Percentiles rank a stretch among this genome's conserved stretches.
These are phyloP conservation scores for Adelognathus sp. DNA, from an alignment of 2,888 invertebrate genomes.

Conservation along the genomic window DNA sequence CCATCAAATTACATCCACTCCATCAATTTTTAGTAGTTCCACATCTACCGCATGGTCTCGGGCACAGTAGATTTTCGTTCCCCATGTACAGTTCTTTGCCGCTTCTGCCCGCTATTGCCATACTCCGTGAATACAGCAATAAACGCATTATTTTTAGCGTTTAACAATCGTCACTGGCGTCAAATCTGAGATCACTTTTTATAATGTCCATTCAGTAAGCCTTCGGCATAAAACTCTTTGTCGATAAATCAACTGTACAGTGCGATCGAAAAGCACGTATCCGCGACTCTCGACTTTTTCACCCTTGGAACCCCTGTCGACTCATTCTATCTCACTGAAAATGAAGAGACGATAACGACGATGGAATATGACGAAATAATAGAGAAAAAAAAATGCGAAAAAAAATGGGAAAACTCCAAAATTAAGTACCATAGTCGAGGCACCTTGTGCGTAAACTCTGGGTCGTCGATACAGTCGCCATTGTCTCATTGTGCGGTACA, in stretches of 20 bases:
- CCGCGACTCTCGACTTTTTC: not conserved
- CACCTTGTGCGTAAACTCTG: constrained; percentile 37
- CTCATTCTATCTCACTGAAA: not conserved
- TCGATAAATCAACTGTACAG: not conserved
- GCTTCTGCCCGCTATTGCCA: no score
- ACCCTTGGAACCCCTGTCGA: not conserved
- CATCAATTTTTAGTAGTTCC: no score
- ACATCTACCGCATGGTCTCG: no score
- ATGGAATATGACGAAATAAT: not conserved
- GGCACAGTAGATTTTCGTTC: no score
- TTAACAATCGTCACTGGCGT: no score
- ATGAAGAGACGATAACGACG: not conserved
- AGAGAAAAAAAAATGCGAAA: not conserved
- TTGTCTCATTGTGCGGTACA: not conserved
- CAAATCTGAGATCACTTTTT: constrained; percentile 23
- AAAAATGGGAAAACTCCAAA: constrained; percentile 44
- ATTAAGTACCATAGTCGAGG: not conserved
- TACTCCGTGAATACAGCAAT: no score
- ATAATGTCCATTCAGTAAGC: not conserved
- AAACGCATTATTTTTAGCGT: no score
- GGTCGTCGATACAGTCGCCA: not conserved
- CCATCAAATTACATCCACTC: no score
- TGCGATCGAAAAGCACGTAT: not conserved
- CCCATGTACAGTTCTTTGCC: no score
- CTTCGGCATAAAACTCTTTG: no score